phyloP scores from a whole-genome alignment of 1,140 invertebrate species.

The Scylla paramamosain region DNA sequence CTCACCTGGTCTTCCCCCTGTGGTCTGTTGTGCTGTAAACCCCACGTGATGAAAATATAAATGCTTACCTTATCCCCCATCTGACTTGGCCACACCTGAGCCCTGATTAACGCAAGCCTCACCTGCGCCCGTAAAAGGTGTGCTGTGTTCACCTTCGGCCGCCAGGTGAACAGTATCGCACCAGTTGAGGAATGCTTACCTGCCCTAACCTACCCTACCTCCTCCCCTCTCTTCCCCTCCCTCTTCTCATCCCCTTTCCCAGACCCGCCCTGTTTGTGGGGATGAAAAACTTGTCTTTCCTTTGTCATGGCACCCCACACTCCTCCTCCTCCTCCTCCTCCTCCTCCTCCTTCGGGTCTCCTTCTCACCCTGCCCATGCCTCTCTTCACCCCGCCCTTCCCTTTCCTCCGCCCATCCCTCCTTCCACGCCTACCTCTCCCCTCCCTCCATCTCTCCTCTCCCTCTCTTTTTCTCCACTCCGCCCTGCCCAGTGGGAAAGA shows the following conservation, averaged over 20 bases:
- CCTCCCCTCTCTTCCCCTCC: neutral
- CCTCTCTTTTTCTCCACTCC: neutral
- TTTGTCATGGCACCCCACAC: neutral
- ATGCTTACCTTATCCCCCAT: neutral
- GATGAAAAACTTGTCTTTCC: constrained; percentile 10
- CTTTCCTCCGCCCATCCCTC: neutral
- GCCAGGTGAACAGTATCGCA: constrained; percentile 3
- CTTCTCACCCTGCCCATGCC: neutral
- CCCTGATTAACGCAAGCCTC: neutral
- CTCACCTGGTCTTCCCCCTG: neutral
- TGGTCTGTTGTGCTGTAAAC: neutral
- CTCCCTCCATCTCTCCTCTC: neutral
- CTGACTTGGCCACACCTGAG: neutral
- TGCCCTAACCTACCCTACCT: neutral
- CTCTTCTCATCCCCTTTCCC: neutral
- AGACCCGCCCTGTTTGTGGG: neutral
- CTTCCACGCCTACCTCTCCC: neutral
- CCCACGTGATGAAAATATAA: neutral
- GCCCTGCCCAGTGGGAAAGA: neutral
- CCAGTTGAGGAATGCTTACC: neutral
- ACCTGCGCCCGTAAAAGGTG: constrained; percentile 7
- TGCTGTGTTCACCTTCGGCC: neutral
- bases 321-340: neutral
- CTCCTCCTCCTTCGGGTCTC: neutral
- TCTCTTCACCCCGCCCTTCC: neutral